A percentile compares a stretch with the other conserved stretches of the same genome.
Conservation (phyloP, 2,113 vertebrate genomes). For the Thalassoma bifasciatum region DNA sequence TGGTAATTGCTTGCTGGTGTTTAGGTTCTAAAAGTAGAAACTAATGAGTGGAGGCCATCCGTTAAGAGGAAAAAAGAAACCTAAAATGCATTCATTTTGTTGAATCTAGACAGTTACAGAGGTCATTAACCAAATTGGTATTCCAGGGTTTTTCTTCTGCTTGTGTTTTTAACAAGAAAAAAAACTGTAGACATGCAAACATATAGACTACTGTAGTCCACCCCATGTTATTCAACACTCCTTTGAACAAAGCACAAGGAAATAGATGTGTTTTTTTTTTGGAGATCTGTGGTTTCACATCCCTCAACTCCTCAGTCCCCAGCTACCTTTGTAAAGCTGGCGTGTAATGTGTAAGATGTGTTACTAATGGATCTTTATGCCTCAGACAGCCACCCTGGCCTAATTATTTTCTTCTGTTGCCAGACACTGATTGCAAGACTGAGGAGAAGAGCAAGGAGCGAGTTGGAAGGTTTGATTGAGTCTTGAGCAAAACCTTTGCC, state of each 20-base stretch:
- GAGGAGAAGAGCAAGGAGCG: slow-evolving; percentile 1
- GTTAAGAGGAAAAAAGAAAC: not conserved
- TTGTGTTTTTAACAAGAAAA: not conserved
- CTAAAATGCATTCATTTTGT: not conserved
- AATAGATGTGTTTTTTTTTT: not conserved
- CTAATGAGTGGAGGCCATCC: slow-evolving; percentile 12
- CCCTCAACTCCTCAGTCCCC: slow-evolving; percentile 18
- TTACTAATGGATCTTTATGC: slow-evolving; percentile 57
- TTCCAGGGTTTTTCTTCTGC: not conserved
- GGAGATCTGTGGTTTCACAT: slow-evolving; percentile 5
- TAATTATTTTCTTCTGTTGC: slow-evolving; percentile 54
- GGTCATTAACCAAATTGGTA: not conserved
- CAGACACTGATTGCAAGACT: slow-evolving; percentile 16
- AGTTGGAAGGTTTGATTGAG: slow-evolving; percentile 32
- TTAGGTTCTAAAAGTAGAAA: slow-evolving; percentile 43
- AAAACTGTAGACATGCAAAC: not conserved
- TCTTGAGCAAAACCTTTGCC: slow-evolving; percentile 36
- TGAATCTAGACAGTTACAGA: not conserved
- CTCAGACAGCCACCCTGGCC: slow-evolving; percentile 30
- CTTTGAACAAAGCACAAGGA: slow-evolving; percentile 13
- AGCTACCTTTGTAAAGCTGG: slow-evolving; percentile 35
- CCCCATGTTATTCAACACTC: not conserved
- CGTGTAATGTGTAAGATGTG: slow-evolving; percentile 37
- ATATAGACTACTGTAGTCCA: not conserved
- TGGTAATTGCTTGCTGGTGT: slow-evolving; percentile 52